These are phyloP conservation scores for Ceyx melanurus DNA, from an alignment of 2,113 vertebrate species.

Conservation along the genomic window DNA sequence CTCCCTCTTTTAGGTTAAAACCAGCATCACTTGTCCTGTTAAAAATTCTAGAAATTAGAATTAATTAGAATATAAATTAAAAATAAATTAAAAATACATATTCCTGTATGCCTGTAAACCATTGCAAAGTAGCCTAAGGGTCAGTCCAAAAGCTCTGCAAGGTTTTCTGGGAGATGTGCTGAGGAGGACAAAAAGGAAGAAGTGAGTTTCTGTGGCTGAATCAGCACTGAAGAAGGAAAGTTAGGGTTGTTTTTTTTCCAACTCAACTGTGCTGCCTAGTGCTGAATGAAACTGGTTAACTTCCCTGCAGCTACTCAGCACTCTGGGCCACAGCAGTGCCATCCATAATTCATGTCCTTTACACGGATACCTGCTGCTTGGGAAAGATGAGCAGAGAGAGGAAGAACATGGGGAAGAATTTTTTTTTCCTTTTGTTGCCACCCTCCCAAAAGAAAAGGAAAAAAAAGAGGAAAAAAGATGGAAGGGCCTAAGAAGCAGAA, in stretches of 20 bases:
- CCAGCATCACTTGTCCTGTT: background rate
- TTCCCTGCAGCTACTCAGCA: background rate
- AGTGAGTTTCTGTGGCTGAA: background rate
- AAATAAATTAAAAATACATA: background rate
- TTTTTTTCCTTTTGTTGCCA: background rate
- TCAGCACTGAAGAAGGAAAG: background rate
- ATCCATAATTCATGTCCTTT: background rate
- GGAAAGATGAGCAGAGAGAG: background rate
- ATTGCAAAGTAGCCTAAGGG: background rate
- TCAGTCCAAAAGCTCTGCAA: background rate
- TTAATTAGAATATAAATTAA: too few species aligned
- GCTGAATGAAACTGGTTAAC: background rate
- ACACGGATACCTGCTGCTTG: conserved; percentile 1
- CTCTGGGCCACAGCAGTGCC: background rate
- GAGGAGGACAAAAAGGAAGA: background rate
- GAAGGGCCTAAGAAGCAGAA: background rate
- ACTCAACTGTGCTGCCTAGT: background rate
- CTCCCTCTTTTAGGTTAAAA: background rate
- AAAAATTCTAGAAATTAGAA: background rate
- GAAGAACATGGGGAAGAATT: background rate
- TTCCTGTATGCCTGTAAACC: background rate
- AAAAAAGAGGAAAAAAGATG: too few species aligned
- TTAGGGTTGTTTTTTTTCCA: background rate
- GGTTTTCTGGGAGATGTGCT: background rate
- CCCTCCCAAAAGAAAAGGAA: background rate